Evolutionary conservation across 2,797 vertebrate genomes (phyloP).

Genomic region (Rhodeus uyekii): DNA sequence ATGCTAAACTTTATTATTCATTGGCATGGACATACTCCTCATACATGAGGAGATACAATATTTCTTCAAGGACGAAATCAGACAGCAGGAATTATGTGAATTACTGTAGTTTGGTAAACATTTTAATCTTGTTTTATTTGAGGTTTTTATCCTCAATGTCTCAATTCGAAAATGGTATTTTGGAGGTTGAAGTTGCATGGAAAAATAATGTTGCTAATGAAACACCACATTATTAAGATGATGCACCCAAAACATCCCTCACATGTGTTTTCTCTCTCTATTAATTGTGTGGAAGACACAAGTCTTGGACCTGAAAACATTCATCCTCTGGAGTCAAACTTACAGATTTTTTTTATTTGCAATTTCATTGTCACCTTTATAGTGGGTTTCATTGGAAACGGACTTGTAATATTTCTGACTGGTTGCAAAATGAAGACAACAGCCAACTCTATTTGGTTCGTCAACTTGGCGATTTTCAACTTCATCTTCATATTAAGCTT

Average conservation of each 20-base stretch:
- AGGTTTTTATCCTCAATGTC: too few relatives aligned
- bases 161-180: too few relatives aligned
- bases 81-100: not conserved
- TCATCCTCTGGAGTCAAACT: rapidly evolving
- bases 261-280: not conserved
- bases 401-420: not conserved
- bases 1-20: too few relatives aligned
- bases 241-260: not conserved
- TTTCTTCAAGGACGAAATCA: not conserved
- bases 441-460: constrained; percentile 62
- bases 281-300: too few relatives aligned
- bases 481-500: constrained; percentile 66
- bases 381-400: constrained; percentile 27
- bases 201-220: not conserved
- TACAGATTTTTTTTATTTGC: not conserved
- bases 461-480: constrained; percentile 73
- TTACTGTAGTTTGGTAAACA: not conserved
- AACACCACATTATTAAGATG: too few relatives aligned
- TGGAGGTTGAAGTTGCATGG: too few relatives aligned
- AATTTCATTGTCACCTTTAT: constrained; percentile 57
- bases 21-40: not conserved
- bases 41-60: not conserved
- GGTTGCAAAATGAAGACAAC: not conserved
- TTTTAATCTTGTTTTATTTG: too few relatives aligned
- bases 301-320: not conserved